Conservation (phyloP, 2,113 vertebrate species). For the Vanacampus margaritifer region DNA sequence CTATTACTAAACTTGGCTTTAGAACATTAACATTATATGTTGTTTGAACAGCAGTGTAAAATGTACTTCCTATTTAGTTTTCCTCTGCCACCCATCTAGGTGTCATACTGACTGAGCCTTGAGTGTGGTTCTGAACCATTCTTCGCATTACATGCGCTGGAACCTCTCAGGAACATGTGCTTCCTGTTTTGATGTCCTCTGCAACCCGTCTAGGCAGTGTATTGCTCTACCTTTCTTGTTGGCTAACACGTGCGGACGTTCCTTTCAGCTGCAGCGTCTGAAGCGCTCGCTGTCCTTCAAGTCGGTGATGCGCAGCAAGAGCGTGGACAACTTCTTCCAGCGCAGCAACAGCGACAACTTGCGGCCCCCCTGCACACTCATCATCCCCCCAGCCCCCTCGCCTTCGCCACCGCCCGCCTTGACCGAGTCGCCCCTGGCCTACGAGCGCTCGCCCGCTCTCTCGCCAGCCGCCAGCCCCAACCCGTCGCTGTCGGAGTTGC, state of each 20-base stretch:
- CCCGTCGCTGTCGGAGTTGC: slow-evolving; percentile 57
- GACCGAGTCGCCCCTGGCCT: slow-evolving; percentile 47
- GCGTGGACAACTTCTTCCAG: slow-evolving; percentile 87
- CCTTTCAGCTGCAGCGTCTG: slow-evolving; percentile 81
- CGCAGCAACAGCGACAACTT: slow-evolving; percentile 75
- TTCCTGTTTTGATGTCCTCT: background rate
- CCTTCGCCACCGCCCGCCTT: slow-evolving; percentile 65
- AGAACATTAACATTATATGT: no score
- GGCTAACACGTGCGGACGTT: background rate
- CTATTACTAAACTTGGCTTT: no score
- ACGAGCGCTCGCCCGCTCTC: slow-evolving; percentile 64
- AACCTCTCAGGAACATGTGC: no score
- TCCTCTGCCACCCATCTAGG: no score
- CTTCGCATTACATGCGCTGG: no score
- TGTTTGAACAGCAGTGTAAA: no score
- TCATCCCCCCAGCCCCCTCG: slow-evolving; percentile 70
- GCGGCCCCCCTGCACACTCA: slow-evolving; percentile 70
- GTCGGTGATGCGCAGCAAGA: slow-evolving; percentile 87
- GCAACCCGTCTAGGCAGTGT: background rate
- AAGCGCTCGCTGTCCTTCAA: slow-evolving; percentile 88
- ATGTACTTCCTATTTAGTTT: no score
- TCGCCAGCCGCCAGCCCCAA: slow-evolving; percentile 66
- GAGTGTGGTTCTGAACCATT: no score
- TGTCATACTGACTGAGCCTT: no score
- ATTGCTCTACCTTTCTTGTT: background rate